Conservation (phyloP, 2,113 vertebrate species). For the Mesocricetus auratus region DNA sequence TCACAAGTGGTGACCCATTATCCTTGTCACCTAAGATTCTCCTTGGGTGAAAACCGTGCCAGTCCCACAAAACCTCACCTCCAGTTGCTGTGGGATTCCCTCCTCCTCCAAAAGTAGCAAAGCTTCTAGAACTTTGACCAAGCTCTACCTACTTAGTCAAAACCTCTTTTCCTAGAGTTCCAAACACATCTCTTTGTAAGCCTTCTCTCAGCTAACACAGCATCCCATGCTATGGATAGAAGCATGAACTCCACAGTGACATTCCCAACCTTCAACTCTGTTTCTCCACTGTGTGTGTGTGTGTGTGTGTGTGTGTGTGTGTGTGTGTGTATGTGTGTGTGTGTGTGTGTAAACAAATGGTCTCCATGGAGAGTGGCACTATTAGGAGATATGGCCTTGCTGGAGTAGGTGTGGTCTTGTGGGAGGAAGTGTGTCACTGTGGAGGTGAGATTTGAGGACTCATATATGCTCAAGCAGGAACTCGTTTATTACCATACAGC, state of each 20-base stretch:
- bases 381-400: neutral
- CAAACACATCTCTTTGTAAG: neutral
- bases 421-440: neutral
- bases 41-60: neutral
- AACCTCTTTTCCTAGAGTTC: neutral
- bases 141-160: neutral
- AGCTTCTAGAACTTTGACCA: neutral
- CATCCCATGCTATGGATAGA: neutral
- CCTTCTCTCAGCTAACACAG: neutral
- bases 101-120: neutral
- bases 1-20: neutral
- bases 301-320: neutral
- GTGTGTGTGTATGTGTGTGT: neutral
- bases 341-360: neutral
- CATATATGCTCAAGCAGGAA: neutral
- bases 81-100: neutral
- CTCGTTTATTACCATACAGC: too few relatives aligned
- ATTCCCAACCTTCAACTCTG: neutral
- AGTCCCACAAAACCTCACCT: neutral
- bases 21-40: neutral
- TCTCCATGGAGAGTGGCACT: too few relatives aligned
- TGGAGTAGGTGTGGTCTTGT: neutral
- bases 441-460: neutral
- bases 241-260: neutral
- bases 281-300: neutral